phyloP scores from a whole-genome alignment of 2,888 invertebrate genomes.

The Lacanobia wlatinum region DNA sequence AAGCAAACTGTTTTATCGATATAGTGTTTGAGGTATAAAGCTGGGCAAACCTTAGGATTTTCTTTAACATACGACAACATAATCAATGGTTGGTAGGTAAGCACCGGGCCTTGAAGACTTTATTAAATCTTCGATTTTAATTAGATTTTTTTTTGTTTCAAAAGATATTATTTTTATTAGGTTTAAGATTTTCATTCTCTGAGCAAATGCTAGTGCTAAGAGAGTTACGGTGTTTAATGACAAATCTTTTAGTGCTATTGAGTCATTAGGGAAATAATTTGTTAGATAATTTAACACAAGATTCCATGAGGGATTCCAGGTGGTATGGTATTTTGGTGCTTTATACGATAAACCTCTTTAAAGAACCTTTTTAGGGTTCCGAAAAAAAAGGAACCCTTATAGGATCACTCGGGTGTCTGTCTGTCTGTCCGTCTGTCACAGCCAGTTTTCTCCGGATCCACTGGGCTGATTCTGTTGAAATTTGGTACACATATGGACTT shows the following conservation, averaged over 20 bases:
- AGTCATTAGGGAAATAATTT: neutral
- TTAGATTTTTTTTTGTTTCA: neutral
- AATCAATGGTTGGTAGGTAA: neutral
- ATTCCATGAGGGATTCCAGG: neutral
- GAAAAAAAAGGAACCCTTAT: no score
- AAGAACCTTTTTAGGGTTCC: no score
- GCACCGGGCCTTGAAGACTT: neutral
- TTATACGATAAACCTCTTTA: conserved; percentile 1
- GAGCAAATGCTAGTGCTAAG: neutral
- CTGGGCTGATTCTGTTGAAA: no score
- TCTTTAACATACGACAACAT: neutral
- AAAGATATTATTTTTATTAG: neutral
- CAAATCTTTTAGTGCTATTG: neutral
- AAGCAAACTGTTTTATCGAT: no score
- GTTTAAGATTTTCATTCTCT: neutral
- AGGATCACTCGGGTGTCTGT: no score
- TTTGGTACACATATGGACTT: no score
- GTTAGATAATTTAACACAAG: neutral
- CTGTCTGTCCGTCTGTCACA: no score
- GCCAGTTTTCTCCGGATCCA: no score
- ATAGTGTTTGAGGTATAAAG: no score
- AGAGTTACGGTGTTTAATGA: neutral
- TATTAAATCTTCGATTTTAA: neutral
- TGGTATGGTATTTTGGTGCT: neutral
- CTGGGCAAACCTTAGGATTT: neutral